phyloP scores from a whole-genome alignment of 2,888 invertebrate genomes.

The Nemapogon koenigi region DNA sequence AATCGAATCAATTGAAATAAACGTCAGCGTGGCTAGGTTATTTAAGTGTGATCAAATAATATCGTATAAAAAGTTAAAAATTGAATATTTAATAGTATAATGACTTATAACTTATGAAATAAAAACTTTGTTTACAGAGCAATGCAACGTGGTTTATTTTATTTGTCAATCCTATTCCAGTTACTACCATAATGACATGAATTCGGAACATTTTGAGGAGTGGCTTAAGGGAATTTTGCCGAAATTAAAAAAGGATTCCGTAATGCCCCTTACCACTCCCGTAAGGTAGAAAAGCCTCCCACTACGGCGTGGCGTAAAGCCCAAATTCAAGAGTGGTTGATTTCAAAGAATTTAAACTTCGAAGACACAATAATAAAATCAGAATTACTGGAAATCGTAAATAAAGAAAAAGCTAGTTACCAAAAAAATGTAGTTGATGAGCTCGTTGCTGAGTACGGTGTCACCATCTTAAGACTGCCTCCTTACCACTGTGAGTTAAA shows the following conservation, averaged over 20 bases:
- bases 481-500: conserved; percentile 17
- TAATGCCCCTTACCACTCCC: conserved; percentile 7
- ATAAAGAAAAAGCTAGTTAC: conserved; percentile 10
- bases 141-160: too few species aligned
- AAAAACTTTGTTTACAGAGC: too few species aligned
- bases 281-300: conserved; percentile 1
- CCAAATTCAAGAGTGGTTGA: conserved; percentile 11
- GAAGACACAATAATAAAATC: background rate
- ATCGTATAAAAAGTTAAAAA: too few species aligned
- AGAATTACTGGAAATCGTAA: conserved; percentile 10
- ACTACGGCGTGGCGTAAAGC: conserved; percentile 11
- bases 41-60: too few species aligned
- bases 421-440: conserved; percentile 15
- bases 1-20: too few species aligned
- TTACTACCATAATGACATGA: conserved; percentile 10
- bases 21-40: too few species aligned
- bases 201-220: conserved; percentile 5
- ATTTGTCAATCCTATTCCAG: too few species aligned
- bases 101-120: too few species aligned
- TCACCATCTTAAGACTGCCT: conserved; percentile 14
- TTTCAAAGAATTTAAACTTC: conserved; percentile 8
- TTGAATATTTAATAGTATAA: too few species aligned
- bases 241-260: background rate
- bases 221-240: conserved; percentile 2
- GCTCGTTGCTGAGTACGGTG: conserved; percentile 12